These are phyloP conservation scores for Chondrosia reniformis DNA, from an alignment of 37 sponge, comb jelly and placozoan species.

Conservation along the genomic window DNA sequence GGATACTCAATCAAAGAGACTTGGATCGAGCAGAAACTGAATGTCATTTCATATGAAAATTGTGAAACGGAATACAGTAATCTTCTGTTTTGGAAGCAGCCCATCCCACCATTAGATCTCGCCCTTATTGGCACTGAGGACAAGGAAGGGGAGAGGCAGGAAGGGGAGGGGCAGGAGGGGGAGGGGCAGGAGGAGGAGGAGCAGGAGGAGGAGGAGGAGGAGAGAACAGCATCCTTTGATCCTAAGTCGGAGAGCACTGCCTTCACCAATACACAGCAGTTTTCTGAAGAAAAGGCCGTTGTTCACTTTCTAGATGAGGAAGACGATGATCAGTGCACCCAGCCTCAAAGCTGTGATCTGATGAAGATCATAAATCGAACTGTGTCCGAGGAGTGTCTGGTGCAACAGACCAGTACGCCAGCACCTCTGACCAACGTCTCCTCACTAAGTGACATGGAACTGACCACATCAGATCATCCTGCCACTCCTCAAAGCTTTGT, in stretches of 20 bases:
- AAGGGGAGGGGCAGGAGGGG: not conserved
- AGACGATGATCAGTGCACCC: not conserved
- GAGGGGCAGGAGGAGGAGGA: not conserved
- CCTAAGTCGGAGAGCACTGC: no score
- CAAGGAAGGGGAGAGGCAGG: not conserved
- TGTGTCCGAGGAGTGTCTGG: no score
- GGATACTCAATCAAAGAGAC: not conserved
- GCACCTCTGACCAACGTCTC: conserved; percentile 7
- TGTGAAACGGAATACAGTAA: not conserved
- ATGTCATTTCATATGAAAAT: not conserved
- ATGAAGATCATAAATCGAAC: no score
- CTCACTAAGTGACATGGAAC: conserved; percentile 10
- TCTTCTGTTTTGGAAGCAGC: conserved; percentile 35
- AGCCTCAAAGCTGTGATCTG: no score
- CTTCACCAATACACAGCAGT: not conserved
- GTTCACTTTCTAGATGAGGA: conserved; percentile 3
- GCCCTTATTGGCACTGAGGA: not conserved
- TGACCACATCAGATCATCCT: not conserved
- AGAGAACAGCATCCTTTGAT: not conserved
- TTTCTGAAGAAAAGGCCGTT: not conserved
- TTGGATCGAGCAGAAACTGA: conserved; percentile 15
- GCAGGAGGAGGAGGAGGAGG: conserved; percentile 3
- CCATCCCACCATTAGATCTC: conserved; percentile 10
- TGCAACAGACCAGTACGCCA: no score
- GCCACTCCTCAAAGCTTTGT: no score